These are phyloP conservation scores for Xenops minutus DNA, from an alignment of 2,797 vertebrate species.

Conservation along the genomic window DNA sequence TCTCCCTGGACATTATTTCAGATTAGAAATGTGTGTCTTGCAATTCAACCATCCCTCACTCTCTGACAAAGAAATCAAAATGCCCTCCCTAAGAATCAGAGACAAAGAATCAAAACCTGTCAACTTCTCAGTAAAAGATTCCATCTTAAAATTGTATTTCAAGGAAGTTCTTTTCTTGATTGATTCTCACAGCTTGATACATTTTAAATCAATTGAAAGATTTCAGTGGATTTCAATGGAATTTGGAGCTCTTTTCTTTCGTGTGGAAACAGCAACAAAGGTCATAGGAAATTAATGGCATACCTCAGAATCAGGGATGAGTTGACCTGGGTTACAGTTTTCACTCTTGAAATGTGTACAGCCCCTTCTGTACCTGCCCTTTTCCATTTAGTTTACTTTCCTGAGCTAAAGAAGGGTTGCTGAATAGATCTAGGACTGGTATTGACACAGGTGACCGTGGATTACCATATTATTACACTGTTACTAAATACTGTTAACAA, in stretches of 20 bases:
- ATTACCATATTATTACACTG: background rate
- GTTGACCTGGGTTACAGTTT: background rate
- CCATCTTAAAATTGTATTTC: background rate
- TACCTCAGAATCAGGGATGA: background rate
- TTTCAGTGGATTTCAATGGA: background rate
- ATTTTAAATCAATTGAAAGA: background rate
- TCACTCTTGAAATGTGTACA: background rate
- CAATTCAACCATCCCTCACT: background rate
- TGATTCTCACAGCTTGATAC: background rate
- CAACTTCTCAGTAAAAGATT: background rate
- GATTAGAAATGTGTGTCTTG: slow-evolving; percentile 7
- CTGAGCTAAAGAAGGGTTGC: background rate
- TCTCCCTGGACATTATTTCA: background rate
- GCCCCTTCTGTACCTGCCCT: background rate
- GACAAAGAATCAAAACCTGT: background rate
- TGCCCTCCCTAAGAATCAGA: background rate
- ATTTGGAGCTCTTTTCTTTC: background rate
- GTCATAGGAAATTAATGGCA: background rate
- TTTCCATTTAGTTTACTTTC: background rate
- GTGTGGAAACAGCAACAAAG: background rate
- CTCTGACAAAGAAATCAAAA: slow-evolving; percentile 21
- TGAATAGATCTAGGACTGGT: background rate
- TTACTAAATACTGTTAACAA: background rate
- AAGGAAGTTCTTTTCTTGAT: background rate
- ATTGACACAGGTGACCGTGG: background rate